Conservation (phyloP, 2,888 invertebrate genomes). For the Tipula lateralis region DNA sequence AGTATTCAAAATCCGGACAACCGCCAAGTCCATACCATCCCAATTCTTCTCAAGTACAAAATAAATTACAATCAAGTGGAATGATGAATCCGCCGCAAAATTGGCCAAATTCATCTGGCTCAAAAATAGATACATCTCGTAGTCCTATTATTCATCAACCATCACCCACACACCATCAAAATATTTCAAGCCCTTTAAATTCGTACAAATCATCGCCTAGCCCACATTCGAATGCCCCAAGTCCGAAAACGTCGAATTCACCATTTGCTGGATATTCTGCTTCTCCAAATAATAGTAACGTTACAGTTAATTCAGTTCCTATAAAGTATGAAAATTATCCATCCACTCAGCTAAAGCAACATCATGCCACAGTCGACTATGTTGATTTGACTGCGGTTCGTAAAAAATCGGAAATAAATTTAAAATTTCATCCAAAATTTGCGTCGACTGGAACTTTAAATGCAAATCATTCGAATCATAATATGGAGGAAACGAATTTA, state of each 20-base stretch:
- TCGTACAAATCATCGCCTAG: neutral
- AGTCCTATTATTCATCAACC: slow-evolving; percentile 35
- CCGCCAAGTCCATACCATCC: slow-evolving; percentile 30
- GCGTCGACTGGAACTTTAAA: neutral
- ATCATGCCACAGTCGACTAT: neutral
- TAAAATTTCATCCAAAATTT: neutral
- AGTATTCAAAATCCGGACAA: neutral
- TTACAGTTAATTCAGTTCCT: neutral
- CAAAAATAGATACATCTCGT: slow-evolving; percentile 31
- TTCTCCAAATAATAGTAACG: neutral
- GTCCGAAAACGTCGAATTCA: slow-evolving; percentile 20
- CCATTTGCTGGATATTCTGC: neutral
- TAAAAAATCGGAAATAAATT: neutral
- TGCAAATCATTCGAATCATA: neutral
- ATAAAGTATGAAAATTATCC: slow-evolving; percentile 12
- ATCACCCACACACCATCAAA: slow-evolving; percentile 34
- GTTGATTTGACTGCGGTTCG: neutral
- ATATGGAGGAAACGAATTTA: neutral
- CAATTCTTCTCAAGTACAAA: slow-evolving; percentile 29
- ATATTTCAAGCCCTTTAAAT: slow-evolving; percentile 27
- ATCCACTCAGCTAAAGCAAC: neutral
- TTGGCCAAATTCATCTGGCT: slow-evolving; percentile 34
- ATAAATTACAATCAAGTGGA: slow-evolving; percentile 29
- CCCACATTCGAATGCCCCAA: neutral
- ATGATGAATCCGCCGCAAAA: slow-evolving; percentile 37